Base-by-base conservation (phyloP, 30 jellyfish, hydroid and myxozoan genomes). In the Aurelia aurita region DNA sequence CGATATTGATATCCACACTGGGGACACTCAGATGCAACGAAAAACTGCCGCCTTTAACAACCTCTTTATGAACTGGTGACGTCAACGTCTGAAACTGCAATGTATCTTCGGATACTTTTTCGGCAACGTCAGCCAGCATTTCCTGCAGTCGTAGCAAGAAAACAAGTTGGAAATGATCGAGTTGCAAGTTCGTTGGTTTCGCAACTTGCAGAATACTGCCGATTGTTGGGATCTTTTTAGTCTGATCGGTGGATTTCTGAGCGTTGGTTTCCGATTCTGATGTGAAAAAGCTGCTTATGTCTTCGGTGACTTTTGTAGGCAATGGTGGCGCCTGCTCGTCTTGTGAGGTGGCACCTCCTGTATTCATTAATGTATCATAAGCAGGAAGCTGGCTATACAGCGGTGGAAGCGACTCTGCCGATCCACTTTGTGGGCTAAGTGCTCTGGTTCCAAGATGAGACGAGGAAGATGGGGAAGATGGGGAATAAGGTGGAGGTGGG, bases 131-230 rank as follows among this genome's bases (percentile, higher is more conserved):
- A 3, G 78, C 47, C 35, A 88, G 61, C 96, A 82, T 75, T 68
- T 94, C 99, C 28, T 91, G 95, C 59, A 94, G 25, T 18, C 99
- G 97, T 19, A 94, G 13, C 57, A 94, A 71, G 67, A 77, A 94
- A n/a, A 94, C 58, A 28, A 94, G 77, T 49, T 94, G 99, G 75
- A 94, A 94, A 79, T 94, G 99, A 21, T 94, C 99, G 11, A 94
- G 86, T 87, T 94, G 99, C 26, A 94, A 51, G 57, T 67, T 75
- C 18, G 94, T 86, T 18, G 91, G 62, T 54, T 85, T 85, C 13
- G 96, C 44, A 28, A 85, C 77, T 34, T 82, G 89, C 25, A 89
- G 39, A 22, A 94, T 61, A 35, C 95, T 72, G 12, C 96, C 96
- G 25, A 84, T 53, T 18, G 96, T 61, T 3, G 96, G 90, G 45